phyloP scores from a whole-genome alignment of 37 sponge, comb jelly and placozoan species.

The Amphimedon queenslandica region DNA sequence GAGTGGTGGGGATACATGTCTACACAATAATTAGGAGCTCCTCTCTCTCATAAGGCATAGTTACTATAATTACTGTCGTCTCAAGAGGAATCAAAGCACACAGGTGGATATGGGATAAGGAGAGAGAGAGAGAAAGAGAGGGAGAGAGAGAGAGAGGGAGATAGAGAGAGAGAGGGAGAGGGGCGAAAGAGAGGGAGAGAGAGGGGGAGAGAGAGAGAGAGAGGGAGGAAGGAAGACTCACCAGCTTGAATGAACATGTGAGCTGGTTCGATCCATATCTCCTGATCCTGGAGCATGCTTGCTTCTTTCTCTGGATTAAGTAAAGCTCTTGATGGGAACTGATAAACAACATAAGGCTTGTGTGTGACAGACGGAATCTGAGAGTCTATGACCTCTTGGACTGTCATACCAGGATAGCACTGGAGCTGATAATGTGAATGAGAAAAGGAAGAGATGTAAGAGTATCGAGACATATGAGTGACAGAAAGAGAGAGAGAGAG shows the following conservation, averaged over 20 bases:
- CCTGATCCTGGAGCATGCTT: slow-evolving; percentile 53
- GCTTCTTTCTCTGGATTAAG: slow-evolving; percentile 65
- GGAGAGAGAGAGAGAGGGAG: slow-evolving; percentile 24
- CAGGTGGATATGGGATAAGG: not conserved
- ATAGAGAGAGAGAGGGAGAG: slow-evolving; percentile 23
- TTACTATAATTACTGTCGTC: too few relatives aligned
- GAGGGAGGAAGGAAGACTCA: not conserved
- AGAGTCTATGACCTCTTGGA: slow-evolving; percentile 57
- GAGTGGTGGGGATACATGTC: too few relatives aligned
- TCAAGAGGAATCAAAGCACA: too few relatives aligned
- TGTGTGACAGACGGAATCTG: slow-evolving; percentile 35
- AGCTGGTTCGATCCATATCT: slow-evolving; percentile 57
- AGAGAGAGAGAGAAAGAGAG: not conserved
- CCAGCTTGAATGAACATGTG: slow-evolving; percentile 27
- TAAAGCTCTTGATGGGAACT: slow-evolving; percentile 57
- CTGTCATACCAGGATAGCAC: slow-evolving; percentile 52
- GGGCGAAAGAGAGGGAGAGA: slow-evolving; percentile 2
- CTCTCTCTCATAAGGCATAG: too few relatives aligned
- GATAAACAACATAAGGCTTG: slow-evolving; percentile 55
- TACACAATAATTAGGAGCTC: too few relatives aligned
- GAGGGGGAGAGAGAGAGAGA: not conserved
- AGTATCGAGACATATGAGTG: too few relatives aligned
- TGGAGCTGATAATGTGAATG: too few relatives aligned
- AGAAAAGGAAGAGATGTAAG: too few relatives aligned
- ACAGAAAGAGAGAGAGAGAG: too few relatives aligned